Percentiles rank a stretch among this genome's conserved stretches.
Conservation (phyloP, 2,888 invertebrate genomes). For the Meta bourneti region DNA sequence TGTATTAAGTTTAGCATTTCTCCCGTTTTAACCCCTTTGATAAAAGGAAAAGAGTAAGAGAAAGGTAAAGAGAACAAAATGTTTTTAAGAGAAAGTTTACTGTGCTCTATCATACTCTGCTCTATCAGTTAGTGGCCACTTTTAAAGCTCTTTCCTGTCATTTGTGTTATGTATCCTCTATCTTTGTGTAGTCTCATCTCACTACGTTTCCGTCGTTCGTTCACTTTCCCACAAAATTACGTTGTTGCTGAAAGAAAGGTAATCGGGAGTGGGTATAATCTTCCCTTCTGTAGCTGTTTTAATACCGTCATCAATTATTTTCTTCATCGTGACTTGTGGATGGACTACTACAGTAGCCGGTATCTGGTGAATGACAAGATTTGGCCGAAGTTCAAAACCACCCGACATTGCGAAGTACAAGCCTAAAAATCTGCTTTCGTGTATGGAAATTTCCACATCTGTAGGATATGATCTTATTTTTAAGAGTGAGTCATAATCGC, state of each 20-base stretch:
- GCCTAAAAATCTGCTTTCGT: conserved; percentile 73
- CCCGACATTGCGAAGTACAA: conserved; percentile 62
- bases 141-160: no score
- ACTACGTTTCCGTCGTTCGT: conserved; percentile 5
- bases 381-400: conserved; percentile 66
- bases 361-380: conserved; percentile 54
- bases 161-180: no score
- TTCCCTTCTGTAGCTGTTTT: conserved; percentile 23
- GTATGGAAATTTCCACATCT: conserved; percentile 55
- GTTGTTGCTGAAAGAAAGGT: conserved; percentile 28
- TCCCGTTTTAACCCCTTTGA: no score
- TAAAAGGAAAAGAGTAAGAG: no score
- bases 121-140: no score
- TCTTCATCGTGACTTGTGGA: conserved; percentile 32
- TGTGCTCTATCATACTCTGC: no score
- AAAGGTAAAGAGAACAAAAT: no score
- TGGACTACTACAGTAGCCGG: conserved; percentile 56
- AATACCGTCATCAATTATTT: conserved; percentile 24
- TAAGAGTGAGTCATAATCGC: conserved; percentile 56
- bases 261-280: conserved; percentile 32
- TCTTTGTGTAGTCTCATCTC: background rate
- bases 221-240: conserved; percentile 34
- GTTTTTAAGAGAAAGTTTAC: no score
- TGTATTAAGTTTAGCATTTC: no score
- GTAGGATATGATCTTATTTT: conserved; percentile 62